Percentiles rank a stretch among this genome's conserved stretches.
phyloP scores from a whole-genome alignment of 53 echinoderm and acorn worm species.

The Mesocentrotus franciscanus region DNA sequence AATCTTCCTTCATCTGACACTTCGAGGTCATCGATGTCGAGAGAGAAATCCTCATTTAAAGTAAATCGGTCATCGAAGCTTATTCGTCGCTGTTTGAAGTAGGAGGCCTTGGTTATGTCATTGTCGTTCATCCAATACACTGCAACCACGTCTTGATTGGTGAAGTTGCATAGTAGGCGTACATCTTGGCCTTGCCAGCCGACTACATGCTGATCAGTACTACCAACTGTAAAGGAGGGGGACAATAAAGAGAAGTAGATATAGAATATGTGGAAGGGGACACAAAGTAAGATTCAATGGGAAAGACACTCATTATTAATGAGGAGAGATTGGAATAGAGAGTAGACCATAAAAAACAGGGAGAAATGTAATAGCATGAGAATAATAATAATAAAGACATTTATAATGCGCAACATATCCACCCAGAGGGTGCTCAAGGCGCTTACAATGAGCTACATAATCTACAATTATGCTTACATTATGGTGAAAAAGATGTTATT shows the following conservation, averaged over 20 bases:
- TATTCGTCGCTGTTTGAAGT: background rate
- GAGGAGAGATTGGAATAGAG: background rate
- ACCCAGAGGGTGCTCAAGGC: too few species aligned
- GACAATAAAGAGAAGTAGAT: too few species aligned
- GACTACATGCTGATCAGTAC: background rate
- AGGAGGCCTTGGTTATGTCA: background rate
- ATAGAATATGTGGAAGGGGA: too few species aligned
- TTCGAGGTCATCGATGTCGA: background rate
- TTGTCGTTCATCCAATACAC: background rate
- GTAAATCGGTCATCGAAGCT: background rate
- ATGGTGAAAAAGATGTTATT: too few species aligned
- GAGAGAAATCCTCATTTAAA: background rate
- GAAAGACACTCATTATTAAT: background rate
- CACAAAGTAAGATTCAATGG: too few species aligned
- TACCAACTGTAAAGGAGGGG: background rate
- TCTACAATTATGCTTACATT: too few species aligned
- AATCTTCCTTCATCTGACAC: constrained; percentile 35
- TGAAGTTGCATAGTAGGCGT: constrained; percentile 2
- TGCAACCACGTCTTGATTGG: background rate
- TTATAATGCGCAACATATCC: too few species aligned
- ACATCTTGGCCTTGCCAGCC: background rate
- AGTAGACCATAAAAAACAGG: too few species aligned
- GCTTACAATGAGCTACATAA: too few species aligned
- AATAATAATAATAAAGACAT: too few species aligned
- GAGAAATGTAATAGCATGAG: too few species aligned